A percentile compares a stretch with the other conserved stretches of the same genome.
Conservation (phyloP, 1,140 invertebrate species). For the Aleiodes sp. region DNA sequence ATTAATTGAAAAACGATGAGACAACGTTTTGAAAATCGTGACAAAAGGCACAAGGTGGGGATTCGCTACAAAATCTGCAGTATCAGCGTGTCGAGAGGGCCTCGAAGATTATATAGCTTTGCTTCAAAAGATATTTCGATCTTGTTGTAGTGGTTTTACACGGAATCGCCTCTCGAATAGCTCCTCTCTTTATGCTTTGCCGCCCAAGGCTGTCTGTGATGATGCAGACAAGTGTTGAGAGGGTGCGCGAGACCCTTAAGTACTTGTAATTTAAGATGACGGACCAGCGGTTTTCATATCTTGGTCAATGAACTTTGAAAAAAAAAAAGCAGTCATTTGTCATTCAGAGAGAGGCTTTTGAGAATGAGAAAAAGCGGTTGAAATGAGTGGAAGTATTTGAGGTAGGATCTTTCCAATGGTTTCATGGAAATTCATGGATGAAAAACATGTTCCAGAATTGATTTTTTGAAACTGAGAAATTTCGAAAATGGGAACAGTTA, state of each 20-base stretch:
- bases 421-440: no score
- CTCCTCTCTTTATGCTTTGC: background rate
- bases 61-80: constrained; percentile 8
- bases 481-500: no score
- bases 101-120: background rate
- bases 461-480: no score
- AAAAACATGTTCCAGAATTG: no score
- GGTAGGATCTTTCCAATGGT: no score
- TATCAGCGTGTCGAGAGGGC: background rate
- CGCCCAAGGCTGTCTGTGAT: background rate
- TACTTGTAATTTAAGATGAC: constrained; percentile 53
- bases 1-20: constrained; percentile 18
- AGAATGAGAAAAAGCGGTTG: no score
- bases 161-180: constrained; percentile 1
- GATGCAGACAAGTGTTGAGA: constrained; percentile 21
- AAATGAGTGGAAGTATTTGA: no score
- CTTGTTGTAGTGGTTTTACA: constrained; percentile 1
- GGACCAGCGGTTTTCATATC: background rate
- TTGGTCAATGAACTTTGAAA: background rate
- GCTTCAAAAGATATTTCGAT: background rate
- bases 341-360: no score
- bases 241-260: constrained; percentile 44
- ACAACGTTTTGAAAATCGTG: constrained; percentile 2
- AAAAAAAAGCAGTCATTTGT: no score
- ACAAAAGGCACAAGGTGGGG: background rate